These are phyloP conservation scores for Sphenodon punctatus DNA, from an alignment of 2,797 vertebrate species.

Conservation along the genomic window DNA sequence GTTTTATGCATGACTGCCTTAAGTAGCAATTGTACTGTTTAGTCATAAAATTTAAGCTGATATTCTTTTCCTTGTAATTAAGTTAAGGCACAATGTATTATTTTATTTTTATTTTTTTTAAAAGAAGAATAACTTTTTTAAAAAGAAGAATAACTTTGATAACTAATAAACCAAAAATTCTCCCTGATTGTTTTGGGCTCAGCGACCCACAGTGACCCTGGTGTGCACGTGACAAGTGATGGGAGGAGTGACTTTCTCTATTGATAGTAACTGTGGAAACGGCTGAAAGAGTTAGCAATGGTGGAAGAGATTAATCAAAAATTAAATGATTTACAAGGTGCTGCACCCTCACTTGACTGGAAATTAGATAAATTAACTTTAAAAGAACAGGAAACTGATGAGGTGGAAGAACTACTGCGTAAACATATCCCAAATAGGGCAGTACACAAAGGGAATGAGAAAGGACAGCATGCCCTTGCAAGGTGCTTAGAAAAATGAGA, in stretches of 20 bases:
- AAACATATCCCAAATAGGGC: conserved; percentile 36
- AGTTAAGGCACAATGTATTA: no score
- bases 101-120: no score
- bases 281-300: conserved; percentile 36
- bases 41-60: no score
- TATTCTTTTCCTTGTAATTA: no score
- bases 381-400: conserved; percentile 44
- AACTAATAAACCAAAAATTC: neutral
- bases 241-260: conserved; percentile 4
- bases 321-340: conserved; percentile 58
- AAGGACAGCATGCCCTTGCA: neutral
- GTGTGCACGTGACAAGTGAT: conserved; percentile 60
- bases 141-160: no score
- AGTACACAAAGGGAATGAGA: neutral
- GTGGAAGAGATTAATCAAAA: conserved; percentile 65
- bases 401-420: conserved; percentile 37
- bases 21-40: no score
- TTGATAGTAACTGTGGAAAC: conserved; percentile 47
- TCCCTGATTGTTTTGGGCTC: conserved; percentile 53
- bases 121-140: no score
- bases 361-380: conserved; percentile 60
- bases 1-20: no score
- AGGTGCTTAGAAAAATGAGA: no score
- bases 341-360: conserved; percentile 57
- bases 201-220: conserved; percentile 49